Base-by-base conservation (phyloP, 2,888 invertebrate species). In the Dryobotodes eremita region DNA sequence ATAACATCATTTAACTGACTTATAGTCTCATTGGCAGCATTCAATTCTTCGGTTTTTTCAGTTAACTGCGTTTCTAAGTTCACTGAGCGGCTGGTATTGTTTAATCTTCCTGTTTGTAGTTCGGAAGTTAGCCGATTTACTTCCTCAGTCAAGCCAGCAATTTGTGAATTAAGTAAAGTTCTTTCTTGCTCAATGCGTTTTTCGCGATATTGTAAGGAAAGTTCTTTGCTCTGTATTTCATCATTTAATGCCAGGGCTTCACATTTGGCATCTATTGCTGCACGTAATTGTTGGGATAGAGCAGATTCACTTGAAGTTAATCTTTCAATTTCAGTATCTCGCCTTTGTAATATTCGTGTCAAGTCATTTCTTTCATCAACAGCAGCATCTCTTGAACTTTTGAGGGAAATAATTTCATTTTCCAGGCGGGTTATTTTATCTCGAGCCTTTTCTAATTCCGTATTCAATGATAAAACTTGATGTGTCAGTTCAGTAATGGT, bases 161-260 rank as follows among this genome's bases (percentile, higher is more conserved):
- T 98, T 96, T 99, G 98, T 85, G 98, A 98, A 85, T 98, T 97
- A 50, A 99, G 94, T 88, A 99, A 97, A 11, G 97, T 96, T 89
- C 98, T 97, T 94, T 99, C 99, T 92, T 98, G 98, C 90, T 98
- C 98, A 90, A 99, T 97, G 36, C 98, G 97, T 90, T 98, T 98
- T 94, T 99, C 99, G 89, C 98, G 98, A 93, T 98, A 98, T 91
- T 98, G 98, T 42, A 99, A 94, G 20, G 98, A 97, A 77, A 98
- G 97, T 95, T 99, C 98, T 93, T 98, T 98, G 85, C 98, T 98
- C 89, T 98, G 97, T 61, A 98, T 97, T 95, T 99, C 99, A 94
- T 99, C 98, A 80, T 98, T 97, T 86, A 98, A 97, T 11, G 98
- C 98, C 71, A 99, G 94, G 0, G 98, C 98, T 94, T 99, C 98